Conservation (phyloP, 2,888 invertebrate species). For the Elegia similella region DNA sequence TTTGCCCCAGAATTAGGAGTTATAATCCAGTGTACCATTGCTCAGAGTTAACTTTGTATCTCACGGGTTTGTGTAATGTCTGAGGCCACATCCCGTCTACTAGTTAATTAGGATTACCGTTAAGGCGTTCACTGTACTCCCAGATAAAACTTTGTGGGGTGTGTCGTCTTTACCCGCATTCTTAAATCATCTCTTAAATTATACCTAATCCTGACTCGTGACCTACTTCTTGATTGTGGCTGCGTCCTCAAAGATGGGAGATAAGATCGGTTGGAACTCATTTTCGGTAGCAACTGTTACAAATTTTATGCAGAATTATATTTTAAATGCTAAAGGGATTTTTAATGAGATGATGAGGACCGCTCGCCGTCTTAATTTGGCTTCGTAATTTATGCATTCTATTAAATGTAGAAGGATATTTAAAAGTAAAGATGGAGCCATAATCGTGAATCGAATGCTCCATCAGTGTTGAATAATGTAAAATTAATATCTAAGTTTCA, state of each 20-base stretch:
- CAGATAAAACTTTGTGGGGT: slow-evolving; percentile 66
- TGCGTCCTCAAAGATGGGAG: slow-evolving; percentile 47
- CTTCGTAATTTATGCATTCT: slow-evolving; percentile 23
- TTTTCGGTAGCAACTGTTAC: slow-evolving; percentile 30
- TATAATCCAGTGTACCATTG: slow-evolving; percentile 3
- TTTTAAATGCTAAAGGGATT: slow-evolving; percentile 26
- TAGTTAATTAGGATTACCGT: slow-evolving; percentile 75
- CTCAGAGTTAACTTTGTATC: slow-evolving; percentile 26
- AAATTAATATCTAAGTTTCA: neutral
- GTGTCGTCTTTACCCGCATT: slow-evolving; percentile 35
- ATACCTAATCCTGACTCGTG: slow-evolving; percentile 51
- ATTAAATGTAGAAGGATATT: slow-evolving; percentile 26
- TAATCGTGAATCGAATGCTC: neutral
- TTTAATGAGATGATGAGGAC: slow-evolving; percentile 18
- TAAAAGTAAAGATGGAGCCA: neutral
- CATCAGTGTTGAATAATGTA: neutral
- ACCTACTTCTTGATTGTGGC: slow-evolving; percentile 50
- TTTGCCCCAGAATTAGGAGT: slow-evolving; percentile 4
- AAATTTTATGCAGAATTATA: slow-evolving; percentile 25
- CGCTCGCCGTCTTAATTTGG: slow-evolving; percentile 6
- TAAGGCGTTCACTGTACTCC: slow-evolving; percentile 46
- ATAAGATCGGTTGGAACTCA: slow-evolving; percentile 42
- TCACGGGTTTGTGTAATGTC: slow-evolving; percentile 49
- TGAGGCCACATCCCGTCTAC: slow-evolving; percentile 56
- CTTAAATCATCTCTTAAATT: slow-evolving; percentile 58